phyloP scores from a whole-genome alignment of 2,113 vertebrate genomes.

The Tichodroma muraria region DNA sequence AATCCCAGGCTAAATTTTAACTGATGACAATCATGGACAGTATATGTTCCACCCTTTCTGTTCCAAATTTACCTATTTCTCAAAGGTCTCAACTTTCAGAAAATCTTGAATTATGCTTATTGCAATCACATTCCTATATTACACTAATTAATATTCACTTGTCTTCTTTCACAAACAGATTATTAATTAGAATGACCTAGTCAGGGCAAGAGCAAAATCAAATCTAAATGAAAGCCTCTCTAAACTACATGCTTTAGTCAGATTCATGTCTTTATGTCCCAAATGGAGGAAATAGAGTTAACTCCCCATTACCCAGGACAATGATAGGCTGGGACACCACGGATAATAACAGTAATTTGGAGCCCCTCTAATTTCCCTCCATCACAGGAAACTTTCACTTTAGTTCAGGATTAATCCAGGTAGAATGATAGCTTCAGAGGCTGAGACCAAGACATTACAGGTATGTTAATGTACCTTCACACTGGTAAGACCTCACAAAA shows the following conservation, averaged over 20 bases:
- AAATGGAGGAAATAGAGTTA: not conserved
- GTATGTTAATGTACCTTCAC: not conserved
- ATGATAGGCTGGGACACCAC: not conserved
- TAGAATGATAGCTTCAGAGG: not conserved
- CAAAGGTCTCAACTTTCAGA: not conserved
- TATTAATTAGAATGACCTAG: not conserved
- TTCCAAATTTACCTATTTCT: not conserved
- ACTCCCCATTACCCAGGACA: not conserved
- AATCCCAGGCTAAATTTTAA: not conserved
- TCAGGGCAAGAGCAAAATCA: not conserved
- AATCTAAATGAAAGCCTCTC: not conserved
- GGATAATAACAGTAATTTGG: not conserved
- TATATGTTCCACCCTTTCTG: not conserved
- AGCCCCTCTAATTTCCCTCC: not conserved
- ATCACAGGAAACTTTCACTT: not conserved
- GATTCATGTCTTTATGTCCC: not conserved
- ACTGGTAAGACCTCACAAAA: not conserved
- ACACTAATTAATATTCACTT: not conserved
- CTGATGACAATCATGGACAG: not conserved
- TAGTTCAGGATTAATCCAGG: not conserved
- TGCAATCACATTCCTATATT: not conserved
- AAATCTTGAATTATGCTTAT: not conserved
- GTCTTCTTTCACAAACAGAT: not conserved
- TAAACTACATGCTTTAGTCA: not conserved
- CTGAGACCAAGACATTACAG: not conserved